Conservation (phyloP, 2,797 vertebrate genomes). For the Eupleurogrammus muticus region DNA sequence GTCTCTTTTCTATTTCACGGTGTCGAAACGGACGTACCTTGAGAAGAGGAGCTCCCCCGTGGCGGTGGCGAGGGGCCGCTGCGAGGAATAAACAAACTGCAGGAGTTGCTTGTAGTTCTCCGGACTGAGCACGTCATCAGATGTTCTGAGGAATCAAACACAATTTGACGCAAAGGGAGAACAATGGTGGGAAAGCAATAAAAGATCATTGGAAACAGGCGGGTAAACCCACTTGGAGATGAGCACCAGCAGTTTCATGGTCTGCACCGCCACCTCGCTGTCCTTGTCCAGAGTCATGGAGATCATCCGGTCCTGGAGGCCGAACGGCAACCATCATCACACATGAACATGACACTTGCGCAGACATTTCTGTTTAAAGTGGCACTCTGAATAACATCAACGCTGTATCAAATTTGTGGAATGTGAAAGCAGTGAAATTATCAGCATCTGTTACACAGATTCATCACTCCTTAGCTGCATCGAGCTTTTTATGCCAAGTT, state of each 20-base stretch:
- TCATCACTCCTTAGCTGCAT: background rate
- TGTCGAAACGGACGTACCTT: constrained; percentile 73
- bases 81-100: constrained; percentile 90
- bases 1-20: background rate
- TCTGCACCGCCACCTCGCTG: constrained; percentile 92
- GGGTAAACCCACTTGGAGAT: constrained; percentile 88
- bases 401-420: background rate
- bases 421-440: background rate
- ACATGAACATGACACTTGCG: background rate
- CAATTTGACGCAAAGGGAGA: background rate
- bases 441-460: background rate
- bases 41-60: constrained; percentile 91
- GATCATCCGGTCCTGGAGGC: constrained; percentile 89
- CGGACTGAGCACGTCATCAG: constrained; percentile 83
- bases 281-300: constrained; percentile 96
- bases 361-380: background rate
- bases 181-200: background rate
- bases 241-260: constrained; percentile 90
- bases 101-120: constrained; percentile 88
- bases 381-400: background rate
- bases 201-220: background rate
- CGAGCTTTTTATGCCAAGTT: background rate
- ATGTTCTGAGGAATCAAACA: constrained; percentile 78
- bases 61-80: constrained; percentile 88
- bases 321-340: constrained; percentile 36